Evolutionary conservation across 2,113 vertebrate species (phyloP), one percentile per base, ranked within the genome.

Genomic region (Poeciliopsis retropinna): DNA sequence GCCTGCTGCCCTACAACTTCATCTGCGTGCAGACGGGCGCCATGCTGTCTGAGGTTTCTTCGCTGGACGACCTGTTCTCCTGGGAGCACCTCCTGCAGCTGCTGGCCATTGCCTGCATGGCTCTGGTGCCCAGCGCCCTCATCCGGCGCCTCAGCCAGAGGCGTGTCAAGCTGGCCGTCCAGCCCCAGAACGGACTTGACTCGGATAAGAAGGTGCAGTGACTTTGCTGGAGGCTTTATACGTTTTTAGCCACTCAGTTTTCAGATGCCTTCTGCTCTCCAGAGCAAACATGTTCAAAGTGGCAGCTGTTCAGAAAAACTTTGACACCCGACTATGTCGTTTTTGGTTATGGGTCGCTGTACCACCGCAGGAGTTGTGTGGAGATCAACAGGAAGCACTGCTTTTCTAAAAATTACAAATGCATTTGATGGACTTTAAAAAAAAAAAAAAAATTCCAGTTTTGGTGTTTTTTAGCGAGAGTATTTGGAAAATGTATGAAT

Each of bases 11-110:
- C 0, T 99, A 99, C 86, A 99, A 99, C 87, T 98, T 99, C 92
- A 97, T 99, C 94, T 99, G 98, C 12, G 98, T 99, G 64, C 98
- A 98, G 92, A 98, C 96, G 0, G 98, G 98, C n/a, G 95, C 95
- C 83, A 96, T 99, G 91, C 90, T 99, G 67, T 98, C 97, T 0
- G 95, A 97, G 12, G 88, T 99, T 72, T 96, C 95, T 1, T 98
- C 98, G 22, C 90, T 99, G 89, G 97, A 99, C 73, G 94, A 96
- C 70, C 89, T 99, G 71, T 96, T 99, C 91, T 97, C 97, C 31
- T 97, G 97, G 97, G 91, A 87, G 69, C 95, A 95, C 0, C 81
- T 96, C 77, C 81, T 98, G 69, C 96, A 97, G 87, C 95, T 99
- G 86, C 85, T 99, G 73, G 94, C 92, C 0, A 96, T 97, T n/a